Evolutionary conservation across 1,140 invertebrate species (phyloP).

Genomic region (Nylanderia fulva): DNA sequence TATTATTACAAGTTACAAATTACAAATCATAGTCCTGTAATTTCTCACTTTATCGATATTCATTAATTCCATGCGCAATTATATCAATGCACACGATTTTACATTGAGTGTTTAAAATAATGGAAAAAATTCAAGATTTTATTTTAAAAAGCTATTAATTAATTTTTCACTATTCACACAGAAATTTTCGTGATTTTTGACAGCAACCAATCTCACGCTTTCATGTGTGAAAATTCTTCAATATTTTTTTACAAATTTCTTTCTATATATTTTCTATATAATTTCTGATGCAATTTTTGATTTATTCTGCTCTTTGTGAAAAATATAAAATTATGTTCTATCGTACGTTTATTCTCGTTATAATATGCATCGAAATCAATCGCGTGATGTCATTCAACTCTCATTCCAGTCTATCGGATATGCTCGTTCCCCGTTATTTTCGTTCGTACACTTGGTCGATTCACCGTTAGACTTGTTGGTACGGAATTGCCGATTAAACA

Average conservation of each 20-base stretch:
- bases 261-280: not conserved
- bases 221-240: not conserved
- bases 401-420: not conserved
- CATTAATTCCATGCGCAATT: not conserved
- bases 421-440: not conserved
- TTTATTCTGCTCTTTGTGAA: not conserved
- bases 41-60: not conserved
- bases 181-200: not conserved
- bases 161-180: not conserved
- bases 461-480: slow-evolving; percentile 3
- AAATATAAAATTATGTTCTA: slow-evolving; percentile 3
- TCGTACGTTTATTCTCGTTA: not conserved
- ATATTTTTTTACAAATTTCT: not conserved
- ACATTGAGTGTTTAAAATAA: not conserved
- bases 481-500: not conserved
- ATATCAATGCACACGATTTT: not conserved
- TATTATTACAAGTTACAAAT: not conserved
- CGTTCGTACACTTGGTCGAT: not conserved
- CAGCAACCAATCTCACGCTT: not conserved
- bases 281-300: not conserved
- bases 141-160: not conserved
- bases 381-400: not conserved
- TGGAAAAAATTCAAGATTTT: not conserved
- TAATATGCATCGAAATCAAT: not conserved
- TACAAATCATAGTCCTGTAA: not conserved